phyloP scores from a whole-genome alignment of 2,888 invertebrate genomes.

The Himalopsyche japonica region DNA sequence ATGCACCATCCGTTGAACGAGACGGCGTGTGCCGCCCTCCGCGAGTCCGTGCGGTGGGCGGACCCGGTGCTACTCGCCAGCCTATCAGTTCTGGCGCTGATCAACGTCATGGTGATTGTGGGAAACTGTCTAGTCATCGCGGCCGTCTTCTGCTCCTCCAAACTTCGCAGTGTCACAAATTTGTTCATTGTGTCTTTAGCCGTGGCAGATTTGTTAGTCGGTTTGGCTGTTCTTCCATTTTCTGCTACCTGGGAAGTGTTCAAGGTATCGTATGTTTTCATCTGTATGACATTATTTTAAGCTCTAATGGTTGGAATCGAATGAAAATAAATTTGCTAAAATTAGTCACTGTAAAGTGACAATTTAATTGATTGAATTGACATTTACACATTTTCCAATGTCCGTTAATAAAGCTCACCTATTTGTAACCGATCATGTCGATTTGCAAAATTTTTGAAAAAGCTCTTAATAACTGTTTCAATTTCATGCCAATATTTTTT shows the following conservation, averaged over 20 bases:
- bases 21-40: conserved; percentile 78
- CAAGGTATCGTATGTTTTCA: conserved; percentile 61
- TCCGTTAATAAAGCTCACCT: too few species aligned
- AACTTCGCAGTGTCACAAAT: conserved; percentile 93
- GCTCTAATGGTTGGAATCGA: not conserved
- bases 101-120: conserved; percentile 86
- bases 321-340: too few species aligned
- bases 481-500: too few species aligned
- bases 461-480: too few species aligned
- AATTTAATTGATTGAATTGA: too few species aligned
- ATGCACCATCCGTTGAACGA: conserved; percentile 79
- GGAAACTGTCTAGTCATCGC: conserved; percentile 91
- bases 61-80: conserved; percentile 77
- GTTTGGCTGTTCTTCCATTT: conserved; percentile 92
- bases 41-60: conserved; percentile 81
- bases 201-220: conserved; percentile 94
- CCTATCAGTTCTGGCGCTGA: conserved; percentile 76
- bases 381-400: too few species aligned
- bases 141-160: conserved; percentile 88
- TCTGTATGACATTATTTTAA: not conserved
- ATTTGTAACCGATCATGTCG: too few species aligned
- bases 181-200: conserved; percentile 96
- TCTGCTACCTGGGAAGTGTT: conserved; percentile 93
- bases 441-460: too few species aligned
- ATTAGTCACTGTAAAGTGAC: too few species aligned